A percentile compares a stretch with the other conserved stretches of the same genome.
Conservation (phyloP, 2,113 vertebrate species). For the Psilopsiagon aurifrons region DNA sequence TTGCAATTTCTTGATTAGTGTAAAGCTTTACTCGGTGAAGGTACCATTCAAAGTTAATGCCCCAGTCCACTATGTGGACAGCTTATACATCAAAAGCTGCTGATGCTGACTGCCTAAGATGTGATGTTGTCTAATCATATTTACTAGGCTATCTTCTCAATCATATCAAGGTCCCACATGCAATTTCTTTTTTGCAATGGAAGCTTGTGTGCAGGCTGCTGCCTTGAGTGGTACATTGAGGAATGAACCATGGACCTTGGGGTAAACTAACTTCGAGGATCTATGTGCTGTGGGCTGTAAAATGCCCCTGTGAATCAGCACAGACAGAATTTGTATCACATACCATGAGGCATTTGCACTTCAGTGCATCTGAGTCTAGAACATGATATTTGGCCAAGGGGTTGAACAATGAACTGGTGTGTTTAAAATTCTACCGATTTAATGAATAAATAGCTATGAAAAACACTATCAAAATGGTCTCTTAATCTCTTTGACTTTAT, state of each 20-base stretch:
- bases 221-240: neutral
- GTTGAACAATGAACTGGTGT: neutral
- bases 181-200: neutral
- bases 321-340: neutral
- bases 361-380: neutral
- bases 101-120: neutral
- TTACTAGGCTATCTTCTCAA: neutral
- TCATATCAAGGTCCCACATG: neutral
- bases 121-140: neutral
- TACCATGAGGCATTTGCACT: neutral
- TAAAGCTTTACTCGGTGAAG: neutral
- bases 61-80: neutral
- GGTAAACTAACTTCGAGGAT: neutral
- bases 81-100: neutral
- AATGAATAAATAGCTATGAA: neutral
- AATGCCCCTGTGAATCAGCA: neutral
- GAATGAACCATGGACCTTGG: neutral
- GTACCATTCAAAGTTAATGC: neutral
- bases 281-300: neutral
- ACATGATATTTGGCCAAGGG: neutral
- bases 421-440: neutral
- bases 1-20: neutral
- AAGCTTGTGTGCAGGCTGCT: neutral
- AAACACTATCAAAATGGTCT: neutral
- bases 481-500: neutral